phyloP scores from a whole-genome alignment of 2,888 invertebrate genomes.

The Kuschelorhynchus macadamiae region DNA sequence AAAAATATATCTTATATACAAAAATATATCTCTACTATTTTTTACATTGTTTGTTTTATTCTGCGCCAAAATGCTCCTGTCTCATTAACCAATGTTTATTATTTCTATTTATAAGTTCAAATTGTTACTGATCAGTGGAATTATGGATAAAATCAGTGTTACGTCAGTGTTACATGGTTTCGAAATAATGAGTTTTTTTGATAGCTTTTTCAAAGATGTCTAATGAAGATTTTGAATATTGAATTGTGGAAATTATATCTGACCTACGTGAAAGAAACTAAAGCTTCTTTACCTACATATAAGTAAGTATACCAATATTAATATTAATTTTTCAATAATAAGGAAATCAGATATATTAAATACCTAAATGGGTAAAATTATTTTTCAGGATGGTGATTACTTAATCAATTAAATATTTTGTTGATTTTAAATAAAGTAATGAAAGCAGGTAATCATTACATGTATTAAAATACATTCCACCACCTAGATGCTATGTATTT shows the following conservation, averaged over 20 bases:
- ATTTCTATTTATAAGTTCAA: conserved; percentile 11
- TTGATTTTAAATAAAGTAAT: no score
- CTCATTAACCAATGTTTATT: conserved; percentile 59
- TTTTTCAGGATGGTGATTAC: no score
- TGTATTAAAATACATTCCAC: no score
- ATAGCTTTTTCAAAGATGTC: conserved; percentile 96
- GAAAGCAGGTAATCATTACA: no score
- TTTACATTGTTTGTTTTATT: conserved; percentile 53
- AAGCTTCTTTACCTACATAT: conserved; percentile 91
- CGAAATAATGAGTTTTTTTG: conserved; percentile 60
- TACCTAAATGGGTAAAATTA: no score
- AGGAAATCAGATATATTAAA: no score
- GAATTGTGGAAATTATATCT: conserved; percentile 99
- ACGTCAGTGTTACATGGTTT: no score
- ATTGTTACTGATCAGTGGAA: no score
- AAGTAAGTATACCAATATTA: conserved; percentile 77
- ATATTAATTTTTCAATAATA: conserved; percentile 4
- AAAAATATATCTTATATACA: no score
- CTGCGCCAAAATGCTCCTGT: conserved; percentile 55
- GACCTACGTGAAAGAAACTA: conserved; percentile 98
- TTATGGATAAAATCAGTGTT: conserved; percentile 15
- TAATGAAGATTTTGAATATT: conserved; percentile 98
- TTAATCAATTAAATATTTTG: no score
- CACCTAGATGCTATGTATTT: no score
- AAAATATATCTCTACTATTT: not conserved